phyloP scores from a whole-genome alignment of 1,140 invertebrate genomes.

The Pentalonia nigronervosa region DNA sequence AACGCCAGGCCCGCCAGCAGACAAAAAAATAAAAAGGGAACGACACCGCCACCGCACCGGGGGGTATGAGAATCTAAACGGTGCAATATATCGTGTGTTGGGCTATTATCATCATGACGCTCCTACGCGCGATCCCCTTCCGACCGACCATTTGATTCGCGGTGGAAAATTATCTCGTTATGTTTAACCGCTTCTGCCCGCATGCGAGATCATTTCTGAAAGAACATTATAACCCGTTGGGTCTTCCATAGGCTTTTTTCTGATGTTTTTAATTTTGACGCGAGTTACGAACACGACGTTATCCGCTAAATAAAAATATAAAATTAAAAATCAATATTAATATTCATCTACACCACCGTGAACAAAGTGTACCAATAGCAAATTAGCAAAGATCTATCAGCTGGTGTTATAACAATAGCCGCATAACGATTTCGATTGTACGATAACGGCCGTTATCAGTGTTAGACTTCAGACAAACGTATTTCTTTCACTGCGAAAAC shows the following conservation, averaged over 20 bases:
- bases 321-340: not conserved
- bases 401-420: not conserved
- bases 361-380: not conserved
- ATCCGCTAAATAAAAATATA: not conserved
- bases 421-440: not conserved
- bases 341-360: not conserved
- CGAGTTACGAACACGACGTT: no score
- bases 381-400: not conserved
- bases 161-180: not conserved
- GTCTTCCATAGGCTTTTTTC: not conserved
- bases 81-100: not conserved
- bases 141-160: not conserved
- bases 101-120: not conserved
- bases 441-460: not conserved
- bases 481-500: not conserved
- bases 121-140: not conserved
- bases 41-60: not conserved
- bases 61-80: slow-evolving; percentile 16
- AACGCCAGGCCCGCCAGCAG: not conserved
- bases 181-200: no score
- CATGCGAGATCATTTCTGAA: no score
- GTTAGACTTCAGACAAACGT: not conserved
- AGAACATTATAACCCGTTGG: not conserved
- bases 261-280: not conserved
- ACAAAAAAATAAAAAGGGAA: not conserved